These are phyloP conservation scores for Sebastes fasciatus DNA, from an alignment of 2,113 vertebrate genomes.

Conservation along the genomic window DNA sequence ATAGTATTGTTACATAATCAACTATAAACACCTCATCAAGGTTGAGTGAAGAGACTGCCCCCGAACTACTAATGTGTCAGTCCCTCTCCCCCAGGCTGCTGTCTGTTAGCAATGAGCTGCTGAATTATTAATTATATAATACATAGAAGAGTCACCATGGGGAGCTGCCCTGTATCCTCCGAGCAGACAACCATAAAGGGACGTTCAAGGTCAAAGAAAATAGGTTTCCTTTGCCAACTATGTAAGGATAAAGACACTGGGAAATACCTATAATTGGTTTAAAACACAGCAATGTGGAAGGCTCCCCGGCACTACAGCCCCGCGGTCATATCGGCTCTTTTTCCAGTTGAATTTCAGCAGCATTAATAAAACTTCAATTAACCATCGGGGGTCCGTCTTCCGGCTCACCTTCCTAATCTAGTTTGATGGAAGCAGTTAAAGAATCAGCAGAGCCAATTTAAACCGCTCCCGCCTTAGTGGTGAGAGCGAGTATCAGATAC, in stretches of 20 bases:
- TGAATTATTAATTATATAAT: constrained; percentile 86
- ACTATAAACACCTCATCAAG: constrained; percentile 65
- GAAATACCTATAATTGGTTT: constrained; percentile 84
- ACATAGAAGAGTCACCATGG: constrained; percentile 75
- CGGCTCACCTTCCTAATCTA: constrained; percentile 75
- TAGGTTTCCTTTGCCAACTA: constrained; percentile 72
- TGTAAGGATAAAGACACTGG: constrained; percentile 75
- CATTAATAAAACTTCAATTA: constrained; percentile 85
- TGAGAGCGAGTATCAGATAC: constrained; percentile 33
- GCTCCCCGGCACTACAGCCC: constrained; percentile 65
- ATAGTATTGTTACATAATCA: constrained; percentile 55
- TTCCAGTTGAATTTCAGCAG: constrained; percentile 76
- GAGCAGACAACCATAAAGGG: constrained; percentile 77
- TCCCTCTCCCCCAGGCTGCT: constrained; percentile 67
- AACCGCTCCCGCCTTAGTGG: constrained; percentile 46
- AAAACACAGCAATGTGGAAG: constrained; percentile 76
- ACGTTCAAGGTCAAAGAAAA: constrained; percentile 85
- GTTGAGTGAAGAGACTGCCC: constrained; percentile 61
- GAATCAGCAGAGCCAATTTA: constrained; percentile 72
- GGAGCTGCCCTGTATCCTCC: constrained; percentile 72
- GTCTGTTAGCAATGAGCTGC: constrained; percentile 77
- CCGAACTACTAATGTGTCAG: constrained; percentile 63
- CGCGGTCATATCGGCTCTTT: constrained; percentile 75
- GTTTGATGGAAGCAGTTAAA: constrained; percentile 74
- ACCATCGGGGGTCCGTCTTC: constrained; percentile 78